These are phyloP conservation scores for Eidolon helvum DNA, from an alignment of 2,113 vertebrate genomes.

Conservation along the genomic window DNA sequence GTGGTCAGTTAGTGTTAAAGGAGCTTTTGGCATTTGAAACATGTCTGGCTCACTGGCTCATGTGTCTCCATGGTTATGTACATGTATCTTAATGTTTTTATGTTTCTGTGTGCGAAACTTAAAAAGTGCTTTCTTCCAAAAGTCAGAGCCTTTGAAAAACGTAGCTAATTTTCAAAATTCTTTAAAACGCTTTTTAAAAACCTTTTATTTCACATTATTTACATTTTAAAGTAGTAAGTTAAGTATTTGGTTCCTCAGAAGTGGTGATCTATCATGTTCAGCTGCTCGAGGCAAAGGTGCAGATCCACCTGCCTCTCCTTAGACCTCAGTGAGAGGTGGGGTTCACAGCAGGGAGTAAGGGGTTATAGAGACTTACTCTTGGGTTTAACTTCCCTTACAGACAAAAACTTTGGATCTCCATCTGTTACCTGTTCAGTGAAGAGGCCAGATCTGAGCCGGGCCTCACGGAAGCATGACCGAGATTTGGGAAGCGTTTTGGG, in stretches of 20 bases:
- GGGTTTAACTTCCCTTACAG: not conserved
- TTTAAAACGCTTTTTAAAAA: not conserved
- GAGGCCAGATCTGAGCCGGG: not conserved
- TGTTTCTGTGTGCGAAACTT: not conserved
- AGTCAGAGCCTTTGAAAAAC: not conserved
- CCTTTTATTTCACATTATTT: not conserved
- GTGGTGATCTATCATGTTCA: not conserved
- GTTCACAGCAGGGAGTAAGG: not conserved
- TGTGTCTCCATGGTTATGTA: not conserved
- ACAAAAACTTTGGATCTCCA: not conserved
- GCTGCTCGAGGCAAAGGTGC: not conserved
- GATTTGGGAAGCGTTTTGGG: not conserved
- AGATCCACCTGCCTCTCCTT: not conserved
- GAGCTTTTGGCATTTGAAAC: slow-evolving; percentile 15
- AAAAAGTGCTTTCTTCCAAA: slow-evolving; percentile 16
- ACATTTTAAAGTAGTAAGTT: slow-evolving; percentile 14
- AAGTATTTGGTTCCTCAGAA: not conserved
- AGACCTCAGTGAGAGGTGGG: not conserved
- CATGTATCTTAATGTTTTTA: not conserved
- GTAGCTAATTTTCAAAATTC: slow-evolving; percentile 8
- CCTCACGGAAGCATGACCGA: not conserved
- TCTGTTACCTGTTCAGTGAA: not conserved
- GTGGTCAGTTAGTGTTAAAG: not conserved
- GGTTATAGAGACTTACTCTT: not conserved
- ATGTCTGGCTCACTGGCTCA: not conserved